phyloP scores from a whole-genome alignment of 2,888 invertebrate genomes.

The Agrotis puta region DNA sequence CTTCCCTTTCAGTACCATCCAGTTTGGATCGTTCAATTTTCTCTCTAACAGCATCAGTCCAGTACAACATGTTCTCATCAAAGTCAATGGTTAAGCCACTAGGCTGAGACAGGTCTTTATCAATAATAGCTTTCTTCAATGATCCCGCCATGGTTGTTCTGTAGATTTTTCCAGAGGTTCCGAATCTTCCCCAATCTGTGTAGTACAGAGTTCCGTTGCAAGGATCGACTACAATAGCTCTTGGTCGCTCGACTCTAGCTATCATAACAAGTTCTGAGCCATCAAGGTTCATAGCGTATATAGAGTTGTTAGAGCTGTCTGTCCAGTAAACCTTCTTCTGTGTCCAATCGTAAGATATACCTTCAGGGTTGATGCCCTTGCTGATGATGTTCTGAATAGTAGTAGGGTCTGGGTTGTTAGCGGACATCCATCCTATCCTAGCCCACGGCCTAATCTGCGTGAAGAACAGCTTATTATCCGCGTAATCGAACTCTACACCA shows the following conservation, averaged over 20 bases:
- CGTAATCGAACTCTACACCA: constrained; percentile 98
- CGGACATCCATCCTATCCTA: constrained; percentile 95
- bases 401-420: constrained; percentile 92
- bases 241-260: constrained; percentile 97
- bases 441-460: constrained; percentile 98
- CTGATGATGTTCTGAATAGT: constrained; percentile 93
- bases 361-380: constrained; percentile 97
- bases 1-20: constrained; percentile 96
- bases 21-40: constrained; percentile 98
- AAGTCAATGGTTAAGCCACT: constrained; percentile 99
- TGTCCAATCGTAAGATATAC: constrained; percentile 99
- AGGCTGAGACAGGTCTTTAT: constrained; percentile 97
- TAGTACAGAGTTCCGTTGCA: constrained; percentile 98
- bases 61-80: constrained; percentile 97
- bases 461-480: constrained; percentile 96
- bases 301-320: constrained; percentile 98
- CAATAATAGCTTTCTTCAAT: constrained; percentile 96
- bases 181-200: constrained; percentile 98
- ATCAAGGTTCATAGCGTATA: constrained; percentile 98
- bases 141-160: constrained; percentile 99
- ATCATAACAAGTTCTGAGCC: constrained; percentile 97
- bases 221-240: constrained; percentile 98
- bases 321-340: constrained; percentile 99
- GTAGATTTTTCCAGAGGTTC: constrained; percentile 98
- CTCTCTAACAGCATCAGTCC: constrained; percentile 99